Base-by-base conservation (phyloP, 2,888 invertebrate species). In the Proisotoma minuta region DNA sequence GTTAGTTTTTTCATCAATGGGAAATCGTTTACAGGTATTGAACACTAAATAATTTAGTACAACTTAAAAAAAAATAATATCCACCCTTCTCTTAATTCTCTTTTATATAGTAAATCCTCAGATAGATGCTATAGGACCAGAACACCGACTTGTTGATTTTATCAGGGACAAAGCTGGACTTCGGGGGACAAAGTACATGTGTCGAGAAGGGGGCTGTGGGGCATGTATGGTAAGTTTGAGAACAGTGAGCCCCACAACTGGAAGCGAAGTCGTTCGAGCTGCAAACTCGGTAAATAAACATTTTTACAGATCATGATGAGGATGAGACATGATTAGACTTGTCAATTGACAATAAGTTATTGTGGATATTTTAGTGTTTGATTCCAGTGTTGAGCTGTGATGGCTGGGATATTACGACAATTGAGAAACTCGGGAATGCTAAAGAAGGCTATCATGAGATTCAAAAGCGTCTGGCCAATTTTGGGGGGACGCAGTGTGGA, bases 361-460 rank as follows among this genome's bases (percentile, higher is more conserved):
- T 34, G 34, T 10, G 15, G 8, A 34, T 34, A 10, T 34, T 34
- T 34, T 75, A 86, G 84, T 87, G 87, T 72, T 77, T 87, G 12
- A 83, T 84, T 0, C 82, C 85, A 2, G 77, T 86, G 1, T 78
- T 84, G 39, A 81, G 83, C 3, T 87, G 87, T 72, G 82, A 84
- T 73, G 79, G 85, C 4, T 85, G 86, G 84, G 82, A 84, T 56
- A 81, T 89, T 29, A 84, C 81, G 15, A 89, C 89, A 0, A 80
- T 85, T 1, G 89, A 90, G 78, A 87, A 88, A 0, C 77, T 89
- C 54, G 89, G 89, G 1, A 84, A 82, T 75, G 81, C 80, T 71
- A 80, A 79, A 34, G 78, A 76, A 1, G 87, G 87, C 2, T 87
- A 87, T 74, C 85, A 88, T 74, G 81, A 83, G 15, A 83, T 89